Evolutionary conservation across 2,888 invertebrate genomes (phyloP).

Genomic region (Escarpia spicata): DNA sequence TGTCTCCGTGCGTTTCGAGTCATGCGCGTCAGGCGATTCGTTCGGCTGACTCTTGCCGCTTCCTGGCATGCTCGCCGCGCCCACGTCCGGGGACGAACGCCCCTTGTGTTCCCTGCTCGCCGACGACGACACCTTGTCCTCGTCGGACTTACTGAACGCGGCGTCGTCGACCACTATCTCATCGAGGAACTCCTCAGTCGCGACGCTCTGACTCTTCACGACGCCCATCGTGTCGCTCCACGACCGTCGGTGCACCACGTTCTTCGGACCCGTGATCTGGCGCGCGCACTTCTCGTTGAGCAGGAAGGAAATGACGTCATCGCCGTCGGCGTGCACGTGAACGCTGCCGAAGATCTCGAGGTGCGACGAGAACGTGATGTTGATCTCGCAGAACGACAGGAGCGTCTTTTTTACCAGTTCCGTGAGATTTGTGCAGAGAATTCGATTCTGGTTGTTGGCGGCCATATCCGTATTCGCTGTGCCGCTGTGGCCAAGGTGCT

Average conservation of each 20-base stretch:
- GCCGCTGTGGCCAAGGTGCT: neutral
- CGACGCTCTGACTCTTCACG: constrained; percentile 4
- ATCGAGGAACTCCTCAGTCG: neutral
- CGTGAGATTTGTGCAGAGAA: constrained; percentile 25
- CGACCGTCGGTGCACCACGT: neutral
- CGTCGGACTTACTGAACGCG: neutral
- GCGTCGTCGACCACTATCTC: neutral
- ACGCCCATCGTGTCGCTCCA: constrained; percentile 6
- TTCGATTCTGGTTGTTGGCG: neutral
- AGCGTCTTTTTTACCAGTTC: constrained; percentile 35
- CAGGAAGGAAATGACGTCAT: constrained; percentile 33
- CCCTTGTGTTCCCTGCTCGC: neutral
- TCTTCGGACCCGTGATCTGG: neutral
- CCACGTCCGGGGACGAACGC: neutral
- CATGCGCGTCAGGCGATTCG: neutral
- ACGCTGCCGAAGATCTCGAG: constrained; percentile 35
- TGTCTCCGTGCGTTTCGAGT: neutral
- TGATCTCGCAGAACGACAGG: constrained; percentile 33
- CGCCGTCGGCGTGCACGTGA: constrained; percentile 34
- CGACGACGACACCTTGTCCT: neutral
- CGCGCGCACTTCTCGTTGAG: constrained; percentile 34
- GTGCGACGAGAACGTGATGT: constrained; percentile 26
- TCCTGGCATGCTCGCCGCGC: neutral
- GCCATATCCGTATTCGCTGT: neutral
- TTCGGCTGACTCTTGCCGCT: neutral